Percentiles rank a stretch among this genome's conserved stretches.
Evolutionary conservation across 2,797 vertebrate genomes (phyloP).

Genomic region (Rhynchonycteris naso): DNA sequence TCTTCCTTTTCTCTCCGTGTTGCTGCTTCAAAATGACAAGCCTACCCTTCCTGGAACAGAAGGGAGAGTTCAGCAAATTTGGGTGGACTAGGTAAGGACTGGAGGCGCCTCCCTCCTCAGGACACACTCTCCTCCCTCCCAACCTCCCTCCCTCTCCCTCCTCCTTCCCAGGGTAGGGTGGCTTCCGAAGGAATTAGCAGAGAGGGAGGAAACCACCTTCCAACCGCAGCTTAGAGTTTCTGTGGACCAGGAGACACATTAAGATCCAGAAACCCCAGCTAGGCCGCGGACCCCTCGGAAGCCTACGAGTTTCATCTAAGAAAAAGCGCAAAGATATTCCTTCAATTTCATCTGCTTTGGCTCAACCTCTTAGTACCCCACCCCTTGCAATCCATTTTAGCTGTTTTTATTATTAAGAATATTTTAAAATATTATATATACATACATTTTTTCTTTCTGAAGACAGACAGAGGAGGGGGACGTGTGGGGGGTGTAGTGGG

Average conservation of each 20-base stretch:
- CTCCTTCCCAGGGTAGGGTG: neutral
- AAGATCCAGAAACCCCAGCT: conserved; percentile 58
- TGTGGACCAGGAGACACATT: conserved; percentile 17
- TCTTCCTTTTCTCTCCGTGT: conserved; percentile 24
- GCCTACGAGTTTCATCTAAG: conserved; percentile 64
- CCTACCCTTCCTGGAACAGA: neutral
- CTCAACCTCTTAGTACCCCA: neutral
- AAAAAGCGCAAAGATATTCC: conserved; percentile 55
- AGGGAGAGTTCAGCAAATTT: conserved; percentile 73
- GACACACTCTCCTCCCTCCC: conserved; percentile 20
- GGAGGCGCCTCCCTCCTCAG: conserved; percentile 29
- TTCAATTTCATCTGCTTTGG: conserved; percentile 19
- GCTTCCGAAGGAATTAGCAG: conserved; percentile 17
- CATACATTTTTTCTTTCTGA: neutral
- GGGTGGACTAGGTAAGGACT: conserved; percentile 5
- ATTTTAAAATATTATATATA: neutral
- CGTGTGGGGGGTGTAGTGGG: conserved; percentile 76
- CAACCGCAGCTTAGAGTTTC: conserved; percentile 50
- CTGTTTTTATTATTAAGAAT: neutral
- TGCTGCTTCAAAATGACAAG: conserved; percentile 29
- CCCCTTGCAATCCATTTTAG: conserved; percentile 25
- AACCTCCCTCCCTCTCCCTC: neutral
- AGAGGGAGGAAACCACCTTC: conserved; percentile 39
- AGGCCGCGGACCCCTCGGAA: conserved; percentile 52
- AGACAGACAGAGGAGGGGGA: conserved; percentile 36